Conservation (phyloP, 1,140 invertebrate species). For the Homarus americanus region DNA sequence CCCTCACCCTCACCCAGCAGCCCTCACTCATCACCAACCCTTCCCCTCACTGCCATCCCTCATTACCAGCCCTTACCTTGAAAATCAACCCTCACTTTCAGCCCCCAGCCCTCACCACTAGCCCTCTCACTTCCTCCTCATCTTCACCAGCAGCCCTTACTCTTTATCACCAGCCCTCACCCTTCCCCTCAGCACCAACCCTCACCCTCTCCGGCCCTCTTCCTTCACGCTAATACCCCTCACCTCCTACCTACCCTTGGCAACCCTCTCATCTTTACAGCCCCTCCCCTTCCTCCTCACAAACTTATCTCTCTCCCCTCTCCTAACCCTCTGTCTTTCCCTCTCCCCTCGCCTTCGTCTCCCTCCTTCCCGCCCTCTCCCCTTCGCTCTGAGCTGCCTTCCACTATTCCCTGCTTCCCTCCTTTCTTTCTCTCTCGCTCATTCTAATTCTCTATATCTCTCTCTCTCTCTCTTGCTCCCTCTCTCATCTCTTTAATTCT, state of each 20-base stretch:
- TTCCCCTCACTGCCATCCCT: not conserved
- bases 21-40: no score
- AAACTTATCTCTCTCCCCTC: slow-evolving; percentile 65
- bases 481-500: not conserved
- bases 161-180: slow-evolving; percentile 7
- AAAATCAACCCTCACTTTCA: not conserved
- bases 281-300: slow-evolving; percentile 64
- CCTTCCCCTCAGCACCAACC: slow-evolving; percentile 39
- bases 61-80: not conserved
- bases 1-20: not conserved
- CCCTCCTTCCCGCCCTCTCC: not conserved
- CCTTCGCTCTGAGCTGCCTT: slow-evolving; percentile 8
- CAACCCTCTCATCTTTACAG: slow-evolving; percentile 59
- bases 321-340: slow-evolving; percentile 59
- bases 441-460: not conserved
- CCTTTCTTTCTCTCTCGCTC: slow-evolving; percentile 12
- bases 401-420: not conserved
- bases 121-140: no score
- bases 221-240: slow-evolving; percentile 63
- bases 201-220: slow-evolving; percentile 50
- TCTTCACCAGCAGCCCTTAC: not conserved
- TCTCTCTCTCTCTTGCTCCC: not conserved
- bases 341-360: slow-evolving; percentile 17
- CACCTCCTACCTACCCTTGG: slow-evolving; percentile 29
- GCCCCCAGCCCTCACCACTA: not conserved